Conservation (phyloP, 2,113 vertebrate species). For the Mixornis gularis region DNA sequence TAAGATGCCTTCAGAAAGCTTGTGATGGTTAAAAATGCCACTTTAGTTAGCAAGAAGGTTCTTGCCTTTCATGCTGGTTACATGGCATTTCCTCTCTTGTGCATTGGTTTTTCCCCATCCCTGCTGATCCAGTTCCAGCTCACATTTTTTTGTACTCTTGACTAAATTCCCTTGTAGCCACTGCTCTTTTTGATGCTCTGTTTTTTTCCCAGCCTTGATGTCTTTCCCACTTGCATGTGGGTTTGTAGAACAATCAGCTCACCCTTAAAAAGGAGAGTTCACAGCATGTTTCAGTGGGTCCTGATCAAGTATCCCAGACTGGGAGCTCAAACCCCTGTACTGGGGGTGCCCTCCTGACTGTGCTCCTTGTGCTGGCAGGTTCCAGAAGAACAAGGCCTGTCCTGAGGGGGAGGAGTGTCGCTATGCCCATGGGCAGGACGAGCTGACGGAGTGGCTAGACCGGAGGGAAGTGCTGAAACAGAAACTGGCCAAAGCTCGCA, state of each 20-base stretch:
- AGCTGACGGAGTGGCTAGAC: constrained; percentile 89
- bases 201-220: background rate
- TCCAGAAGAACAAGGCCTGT: constrained; percentile 78
- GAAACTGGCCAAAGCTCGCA: constrained; percentile 86
- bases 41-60: background rate
- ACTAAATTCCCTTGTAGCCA: background rate
- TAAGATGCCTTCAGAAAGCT: background rate
- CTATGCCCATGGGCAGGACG: constrained; percentile 85
- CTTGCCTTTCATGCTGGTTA: background rate
- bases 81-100: background rate
- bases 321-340: background rate
- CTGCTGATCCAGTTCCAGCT: background rate
- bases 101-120: background rate
- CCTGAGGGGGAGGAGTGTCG: constrained; percentile 86
- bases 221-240: background rate
- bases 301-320: fast-evolving
- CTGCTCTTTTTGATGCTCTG: background rate
- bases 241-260: background rate
- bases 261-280: background rate
- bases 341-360: background rate
- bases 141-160: background rate
- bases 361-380: constrained; percentile 24
- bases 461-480: constrained; percentile 85
- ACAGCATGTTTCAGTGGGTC: background rate
- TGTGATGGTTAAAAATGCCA: background rate